Conservation (phyloP, 2,113 vertebrate genomes). For the Sceloporus tristichus region DNA sequence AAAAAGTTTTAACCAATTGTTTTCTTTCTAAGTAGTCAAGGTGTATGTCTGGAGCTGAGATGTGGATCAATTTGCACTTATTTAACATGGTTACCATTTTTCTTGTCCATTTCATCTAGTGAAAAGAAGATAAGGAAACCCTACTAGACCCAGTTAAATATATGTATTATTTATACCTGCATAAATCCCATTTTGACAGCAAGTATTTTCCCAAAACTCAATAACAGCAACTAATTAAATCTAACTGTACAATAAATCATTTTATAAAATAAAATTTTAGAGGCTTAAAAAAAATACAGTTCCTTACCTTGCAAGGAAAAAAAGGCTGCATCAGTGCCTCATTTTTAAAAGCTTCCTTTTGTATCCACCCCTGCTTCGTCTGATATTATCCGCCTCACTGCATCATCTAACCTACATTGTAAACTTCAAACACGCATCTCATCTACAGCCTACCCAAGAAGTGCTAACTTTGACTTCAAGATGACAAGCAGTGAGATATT, state of each 20-base stretch:
- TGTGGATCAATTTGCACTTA: neutral
- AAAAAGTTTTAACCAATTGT: neutral
- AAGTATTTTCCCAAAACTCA: conserved; percentile 40
- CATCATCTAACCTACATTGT: conserved; percentile 63
- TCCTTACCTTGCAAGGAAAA: conserved; percentile 49
- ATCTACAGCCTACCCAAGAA: neutral
- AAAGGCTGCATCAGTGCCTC: conserved; percentile 59
- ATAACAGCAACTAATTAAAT: conserved; percentile 62
- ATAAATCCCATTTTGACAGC: conserved; percentile 41
- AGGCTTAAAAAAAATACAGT: conserved; percentile 51
- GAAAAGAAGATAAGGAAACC: neutral
- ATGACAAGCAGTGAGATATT: conserved; percentile 13
- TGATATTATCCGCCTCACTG: conserved; percentile 44
- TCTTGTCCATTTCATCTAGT: neutral
- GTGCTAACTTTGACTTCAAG: neutral
- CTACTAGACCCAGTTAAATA: neutral
- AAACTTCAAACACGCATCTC: conserved; percentile 51
- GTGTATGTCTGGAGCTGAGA: neutral
- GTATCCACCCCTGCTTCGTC: conserved; percentile 57
- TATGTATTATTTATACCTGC: neutral
- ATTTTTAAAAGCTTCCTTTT: conserved; percentile 44
- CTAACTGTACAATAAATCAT: conserved; percentile 45
- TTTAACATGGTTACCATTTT: neutral
- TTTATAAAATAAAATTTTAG: conserved; percentile 47
- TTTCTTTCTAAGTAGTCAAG: neutral